These are phyloP conservation scores for Orthonyx spaldingii DNA, from an alignment of 2,113 vertebrate species.

Conservation along the genomic window DNA sequence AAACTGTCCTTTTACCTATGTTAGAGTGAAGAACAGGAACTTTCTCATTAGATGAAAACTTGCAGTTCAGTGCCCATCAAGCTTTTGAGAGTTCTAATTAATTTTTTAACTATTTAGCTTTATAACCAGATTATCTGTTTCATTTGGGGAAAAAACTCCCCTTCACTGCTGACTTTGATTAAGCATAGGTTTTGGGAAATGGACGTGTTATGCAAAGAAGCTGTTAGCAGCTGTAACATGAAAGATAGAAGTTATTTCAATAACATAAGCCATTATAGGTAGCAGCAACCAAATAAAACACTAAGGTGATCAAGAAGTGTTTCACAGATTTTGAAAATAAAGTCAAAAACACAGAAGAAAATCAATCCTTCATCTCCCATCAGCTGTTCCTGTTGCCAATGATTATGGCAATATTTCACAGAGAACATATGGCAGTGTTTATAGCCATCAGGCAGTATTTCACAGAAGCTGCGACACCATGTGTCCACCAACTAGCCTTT, in stretches of 20 bases:
- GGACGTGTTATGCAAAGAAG: neutral
- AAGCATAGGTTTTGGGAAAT: slow-evolving; percentile 23
- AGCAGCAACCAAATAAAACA: neutral
- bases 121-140: neutral
- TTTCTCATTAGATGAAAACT: slow-evolving; percentile 25
- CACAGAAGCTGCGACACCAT: slow-evolving; percentile 71
- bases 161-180: slow-evolving; percentile 26
- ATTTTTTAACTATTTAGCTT: slow-evolving; percentile 36
- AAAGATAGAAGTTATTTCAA: neutral
- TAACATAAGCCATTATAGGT: neutral
- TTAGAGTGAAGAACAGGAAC: slow-evolving; percentile 20
- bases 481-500: slow-evolving; percentile 76
- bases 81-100: slow-evolving; percentile 51
- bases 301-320: slow-evolving; percentile 14
- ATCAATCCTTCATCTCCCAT: slow-evolving; percentile 37
- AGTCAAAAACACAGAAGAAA: slow-evolving; percentile 15
- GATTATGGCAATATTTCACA: slow-evolving; percentile 68
- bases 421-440: slow-evolving; percentile 75
- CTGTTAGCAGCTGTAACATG: neutral
- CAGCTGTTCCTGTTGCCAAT: slow-evolving; percentile 60
- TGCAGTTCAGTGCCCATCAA: slow-evolving; percentile 26
- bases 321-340: slow-evolving; percentile 14
- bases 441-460: slow-evolving; percentile 75
- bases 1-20: slow-evolving; percentile 4
- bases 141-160: neutral